Percentiles rank a stretch among this genome's conserved stretches.
Evolutionary conservation across 2,113 vertebrate species (phyloP).

Genomic region (Pedionomus torquatus): DNA sequence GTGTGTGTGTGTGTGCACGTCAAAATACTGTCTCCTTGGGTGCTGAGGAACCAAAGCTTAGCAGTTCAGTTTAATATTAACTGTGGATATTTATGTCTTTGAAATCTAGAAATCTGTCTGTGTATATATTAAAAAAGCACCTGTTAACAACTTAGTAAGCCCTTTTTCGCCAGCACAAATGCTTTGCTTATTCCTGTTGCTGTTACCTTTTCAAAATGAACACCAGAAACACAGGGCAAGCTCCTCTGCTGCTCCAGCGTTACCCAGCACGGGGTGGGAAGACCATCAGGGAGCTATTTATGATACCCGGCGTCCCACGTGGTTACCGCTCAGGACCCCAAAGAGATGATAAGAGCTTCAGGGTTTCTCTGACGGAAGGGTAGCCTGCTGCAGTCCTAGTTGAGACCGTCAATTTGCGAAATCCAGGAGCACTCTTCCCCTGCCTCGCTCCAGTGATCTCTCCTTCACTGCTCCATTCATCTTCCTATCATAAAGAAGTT

Average conservation of each 20-base stretch:
- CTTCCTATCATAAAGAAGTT: neutral
- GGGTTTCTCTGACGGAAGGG: neutral
- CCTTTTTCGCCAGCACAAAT: neutral
- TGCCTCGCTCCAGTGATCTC: neutral
- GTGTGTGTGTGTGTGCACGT: neutral
- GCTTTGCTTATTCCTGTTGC: neutral
- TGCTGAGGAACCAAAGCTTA: neutral
- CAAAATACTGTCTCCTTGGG: neutral
- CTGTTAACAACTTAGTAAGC: neutral
- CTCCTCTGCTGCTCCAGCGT: neutral
- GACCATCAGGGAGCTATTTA: neutral
- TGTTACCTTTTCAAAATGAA: neutral
- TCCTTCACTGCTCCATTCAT: neutral
- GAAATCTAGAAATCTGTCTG: neutral
- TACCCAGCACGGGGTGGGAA: neutral
- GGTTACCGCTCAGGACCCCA: neutral
- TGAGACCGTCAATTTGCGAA: neutral
- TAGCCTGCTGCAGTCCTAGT: neutral
- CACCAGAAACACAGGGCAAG: neutral
- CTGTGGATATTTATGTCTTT: neutral
- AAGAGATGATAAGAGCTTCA: neutral
- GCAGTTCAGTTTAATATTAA: neutral
- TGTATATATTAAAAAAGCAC: neutral
- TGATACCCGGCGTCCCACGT: neutral
- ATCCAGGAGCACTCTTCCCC: neutral